phyloP scores from a whole-genome alignment of 2,888 invertebrate genomes.

The Leistus spinibarbis region DNA sequence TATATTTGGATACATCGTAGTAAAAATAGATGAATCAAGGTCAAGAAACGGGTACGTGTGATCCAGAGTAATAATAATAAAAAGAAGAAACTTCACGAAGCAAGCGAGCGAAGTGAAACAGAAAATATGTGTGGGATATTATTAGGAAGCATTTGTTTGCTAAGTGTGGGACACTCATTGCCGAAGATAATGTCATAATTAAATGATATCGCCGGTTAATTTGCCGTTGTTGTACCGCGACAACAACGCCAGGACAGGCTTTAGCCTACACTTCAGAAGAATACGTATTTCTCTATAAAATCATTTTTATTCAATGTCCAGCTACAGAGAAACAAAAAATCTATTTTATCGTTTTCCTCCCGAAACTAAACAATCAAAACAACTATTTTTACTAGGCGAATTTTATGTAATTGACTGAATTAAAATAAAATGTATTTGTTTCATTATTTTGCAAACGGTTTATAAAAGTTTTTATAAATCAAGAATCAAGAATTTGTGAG shows the following conservation, averaged over 20 bases:
- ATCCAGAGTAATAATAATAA: neutral
- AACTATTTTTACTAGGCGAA: too few species aligned
- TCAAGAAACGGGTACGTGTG: neutral
- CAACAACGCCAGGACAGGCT: neutral
- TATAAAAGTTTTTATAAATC: too few species aligned
- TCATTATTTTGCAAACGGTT: too few species aligned
- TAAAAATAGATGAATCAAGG: neutral
- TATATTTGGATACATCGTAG: neutral
- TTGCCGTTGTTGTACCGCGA: neutral
- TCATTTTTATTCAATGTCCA: too few species aligned
- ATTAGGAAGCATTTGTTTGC: neutral
- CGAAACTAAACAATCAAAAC: too few species aligned
- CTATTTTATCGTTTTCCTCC: too few species aligned
- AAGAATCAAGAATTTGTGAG: too few species aligned
- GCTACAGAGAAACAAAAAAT: too few species aligned
- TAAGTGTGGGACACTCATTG: neutral
- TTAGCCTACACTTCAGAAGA: neutral
- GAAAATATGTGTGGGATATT: neutral
- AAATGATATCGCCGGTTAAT: neutral
- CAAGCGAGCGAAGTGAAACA: neutral
- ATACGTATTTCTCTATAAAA: too few species aligned
- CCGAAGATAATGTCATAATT: conserved; percentile 8
- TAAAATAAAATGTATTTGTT: too few species aligned
- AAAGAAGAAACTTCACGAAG: neutral
- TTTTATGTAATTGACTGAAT: too few species aligned